Evolutionary conservation across 1,140 invertebrate genomes (phyloP).

Genomic region (Neuroterus valhalla): DNA sequence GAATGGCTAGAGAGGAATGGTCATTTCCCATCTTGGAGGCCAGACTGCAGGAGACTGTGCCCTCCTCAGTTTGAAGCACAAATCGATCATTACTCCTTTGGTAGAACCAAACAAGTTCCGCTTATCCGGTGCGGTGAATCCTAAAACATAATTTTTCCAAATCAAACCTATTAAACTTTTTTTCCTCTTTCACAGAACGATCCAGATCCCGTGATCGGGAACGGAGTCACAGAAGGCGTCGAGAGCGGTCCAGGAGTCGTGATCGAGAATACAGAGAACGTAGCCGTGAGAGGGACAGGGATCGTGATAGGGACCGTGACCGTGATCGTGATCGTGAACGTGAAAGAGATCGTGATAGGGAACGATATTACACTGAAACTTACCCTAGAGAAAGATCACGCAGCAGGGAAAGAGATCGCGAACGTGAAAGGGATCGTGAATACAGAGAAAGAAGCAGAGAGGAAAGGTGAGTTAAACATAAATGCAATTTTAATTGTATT

Average conservation of each 20-base stretch:
- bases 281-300: conserved; percentile 82
- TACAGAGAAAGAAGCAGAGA: conserved; percentile 82
- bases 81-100: no score
- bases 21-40: no score
- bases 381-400: conserved; percentile 78
- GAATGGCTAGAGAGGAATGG: no score
- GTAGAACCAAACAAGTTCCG: no score
- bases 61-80: no score
- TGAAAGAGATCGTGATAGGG: conserved; percentile 73
- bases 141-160: not conserved
- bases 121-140: no score
- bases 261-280: conserved; percentile 85
- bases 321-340: conserved; percentile 79
- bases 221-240: conserved; percentile 79
- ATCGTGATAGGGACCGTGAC: conserved; percentile 74
- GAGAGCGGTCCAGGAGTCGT: conserved; percentile 88
- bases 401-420: conserved; percentile 82
- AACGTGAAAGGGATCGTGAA: conserved; percentile 78
- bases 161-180: conserved; percentile 1
- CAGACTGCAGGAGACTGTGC: no score
- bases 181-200: conserved; percentile 72
- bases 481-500: not conserved
- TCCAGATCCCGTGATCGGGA: conserved; percentile 88
- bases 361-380: conserved; percentile 72
- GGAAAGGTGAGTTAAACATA: conserved; percentile 79